A percentile compares a stretch with the other conserved stretches of the same genome.
These are phyloP conservation scores for Epizoanthus rinbou DNA, from an alignment of 92 coral and sea anemone species.

Conservation along the genomic window DNA sequence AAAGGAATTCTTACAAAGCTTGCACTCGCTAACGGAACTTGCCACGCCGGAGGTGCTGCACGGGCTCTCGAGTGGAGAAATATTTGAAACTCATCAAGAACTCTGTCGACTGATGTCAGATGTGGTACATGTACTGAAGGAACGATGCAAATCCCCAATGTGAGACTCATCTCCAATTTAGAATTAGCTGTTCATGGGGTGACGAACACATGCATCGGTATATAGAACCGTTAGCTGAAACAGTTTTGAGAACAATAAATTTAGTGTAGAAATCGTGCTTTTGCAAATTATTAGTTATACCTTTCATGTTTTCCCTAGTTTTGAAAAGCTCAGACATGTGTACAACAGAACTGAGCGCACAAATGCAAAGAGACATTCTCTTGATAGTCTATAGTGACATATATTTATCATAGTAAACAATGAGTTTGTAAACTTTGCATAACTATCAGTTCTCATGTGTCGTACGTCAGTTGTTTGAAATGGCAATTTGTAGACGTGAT, in stretches of 20 bases:
- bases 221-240: too few species aligned
- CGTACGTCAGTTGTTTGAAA: too few species aligned
- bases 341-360: too few species aligned
- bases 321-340: too few species aligned
- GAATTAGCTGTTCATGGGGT: too few species aligned
- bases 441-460: too few species aligned
- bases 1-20: conserved; percentile 48
- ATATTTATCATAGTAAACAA: neutral
- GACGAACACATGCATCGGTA: too few species aligned
- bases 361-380: neutral
- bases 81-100: conserved; percentile 74
- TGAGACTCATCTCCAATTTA: neutral
- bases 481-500: too few species aligned
- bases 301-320: too few species aligned
- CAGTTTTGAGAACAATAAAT: too few species aligned
- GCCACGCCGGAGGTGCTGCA: conserved; percentile 69
- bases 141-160: conserved; percentile 50
- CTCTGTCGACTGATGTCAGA: conserved; percentile 65
- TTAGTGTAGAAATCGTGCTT: too few species aligned
- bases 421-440: neutral
- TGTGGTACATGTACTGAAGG: conserved; percentile 65
- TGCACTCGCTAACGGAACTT: conserved; percentile 56
- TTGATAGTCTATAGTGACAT: neutral
- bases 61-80: conserved; percentile 72
- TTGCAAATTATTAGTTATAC: too few species aligned